Percentiles rank a stretch among this genome's conserved stretches.
Conservation (phyloP, 1,140 invertebrate genomes). For the Drosophila punjabiensis region DNA sequence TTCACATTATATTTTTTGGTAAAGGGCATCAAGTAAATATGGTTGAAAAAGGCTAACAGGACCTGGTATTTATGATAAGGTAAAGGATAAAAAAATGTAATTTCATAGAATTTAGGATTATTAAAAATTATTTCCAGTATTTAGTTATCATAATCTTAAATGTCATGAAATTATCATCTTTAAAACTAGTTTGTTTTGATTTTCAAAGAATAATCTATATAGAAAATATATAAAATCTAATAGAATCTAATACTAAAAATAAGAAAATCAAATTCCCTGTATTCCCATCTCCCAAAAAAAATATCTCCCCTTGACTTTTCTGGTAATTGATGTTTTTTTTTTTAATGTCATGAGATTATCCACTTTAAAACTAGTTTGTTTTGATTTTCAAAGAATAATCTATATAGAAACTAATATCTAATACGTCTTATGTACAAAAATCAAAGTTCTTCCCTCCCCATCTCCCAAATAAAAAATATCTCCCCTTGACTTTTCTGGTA, state of each 20-base stretch:
- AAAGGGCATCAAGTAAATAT: constrained; percentile 27
- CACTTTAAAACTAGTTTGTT: neutral
- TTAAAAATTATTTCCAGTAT: neutral
- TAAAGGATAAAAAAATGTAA: neutral
- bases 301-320: too few relatives aligned
- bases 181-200: neutral
- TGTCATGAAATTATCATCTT: neutral
- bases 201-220: neutral
- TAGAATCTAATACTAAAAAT: neutral
- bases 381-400: too few relatives aligned
- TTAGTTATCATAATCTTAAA: too few relatives aligned
- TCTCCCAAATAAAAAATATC: neutral
- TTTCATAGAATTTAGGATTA: too few relatives aligned
- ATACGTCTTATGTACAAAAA: too few relatives aligned
- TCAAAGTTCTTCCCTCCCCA: neutral
- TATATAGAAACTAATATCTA: neutral
- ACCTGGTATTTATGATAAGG: neutral
- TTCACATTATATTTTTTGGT: constrained; percentile 20
- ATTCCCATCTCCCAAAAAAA: neutral
- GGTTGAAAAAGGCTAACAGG: constrained; percentile 9
- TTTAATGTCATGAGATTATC: neutral
- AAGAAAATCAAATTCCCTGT: neutral
- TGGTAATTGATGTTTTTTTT: too few relatives aligned
- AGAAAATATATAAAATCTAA: neutral
- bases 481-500: constrained; percentile 1